Evolutionary conservation across 1,140 invertebrate species (phyloP).

Genomic region (Eupeodes corollae): DNA sequence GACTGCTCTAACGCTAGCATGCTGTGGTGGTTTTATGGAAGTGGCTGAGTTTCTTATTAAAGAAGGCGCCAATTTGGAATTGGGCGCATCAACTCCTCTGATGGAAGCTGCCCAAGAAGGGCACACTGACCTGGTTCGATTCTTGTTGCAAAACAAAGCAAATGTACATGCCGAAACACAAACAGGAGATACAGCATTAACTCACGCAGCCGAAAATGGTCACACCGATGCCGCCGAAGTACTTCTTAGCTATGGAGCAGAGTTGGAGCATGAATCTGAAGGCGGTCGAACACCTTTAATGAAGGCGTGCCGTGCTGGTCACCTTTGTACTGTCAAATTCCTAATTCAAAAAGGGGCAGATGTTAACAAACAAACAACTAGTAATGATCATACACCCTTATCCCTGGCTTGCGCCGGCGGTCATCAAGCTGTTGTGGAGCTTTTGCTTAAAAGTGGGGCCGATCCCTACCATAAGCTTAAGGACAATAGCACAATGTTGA

Average conservation of each 20-base stretch:
- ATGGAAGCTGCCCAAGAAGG: slow-evolving; percentile 98
- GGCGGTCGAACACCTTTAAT: slow-evolving; percentile 91
- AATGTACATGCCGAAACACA: slow-evolving; percentile 88
- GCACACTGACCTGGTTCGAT: slow-evolving; percentile 84
- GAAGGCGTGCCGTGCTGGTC: slow-evolving; percentile 98
- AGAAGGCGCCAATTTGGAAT: slow-evolving; percentile 87
- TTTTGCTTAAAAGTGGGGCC: slow-evolving; percentile 78
- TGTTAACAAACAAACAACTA: slow-evolving; percentile 88
- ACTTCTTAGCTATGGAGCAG: slow-evolving; percentile 77
- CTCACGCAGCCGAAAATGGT: slow-evolving; percentile 93
- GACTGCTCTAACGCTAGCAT: slow-evolving; percentile 91
- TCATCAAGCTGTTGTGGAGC: slow-evolving; percentile 83
- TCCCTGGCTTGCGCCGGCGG: slow-evolving; percentile 95
- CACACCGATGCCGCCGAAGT: slow-evolving; percentile 89
- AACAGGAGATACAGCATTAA: slow-evolving; percentile 93
- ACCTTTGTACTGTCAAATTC: slow-evolving; percentile 95
- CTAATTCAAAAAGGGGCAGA: slow-evolving; percentile 88
- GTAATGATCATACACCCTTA: slow-evolving; percentile 95
- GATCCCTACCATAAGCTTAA: slow-evolving; percentile 94
- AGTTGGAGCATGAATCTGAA: slow-evolving; percentile 90
- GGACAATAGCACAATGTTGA: slow-evolving; percentile 97
- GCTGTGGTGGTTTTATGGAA: slow-evolving; percentile 93
- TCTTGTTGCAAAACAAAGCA: slow-evolving; percentile 71
- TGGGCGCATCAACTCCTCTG: slow-evolving; percentile 91
- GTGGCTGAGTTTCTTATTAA: slow-evolving; percentile 95